Conservation (phyloP, 2,797 vertebrate species). For the Babyrousa celebensis region DNA sequence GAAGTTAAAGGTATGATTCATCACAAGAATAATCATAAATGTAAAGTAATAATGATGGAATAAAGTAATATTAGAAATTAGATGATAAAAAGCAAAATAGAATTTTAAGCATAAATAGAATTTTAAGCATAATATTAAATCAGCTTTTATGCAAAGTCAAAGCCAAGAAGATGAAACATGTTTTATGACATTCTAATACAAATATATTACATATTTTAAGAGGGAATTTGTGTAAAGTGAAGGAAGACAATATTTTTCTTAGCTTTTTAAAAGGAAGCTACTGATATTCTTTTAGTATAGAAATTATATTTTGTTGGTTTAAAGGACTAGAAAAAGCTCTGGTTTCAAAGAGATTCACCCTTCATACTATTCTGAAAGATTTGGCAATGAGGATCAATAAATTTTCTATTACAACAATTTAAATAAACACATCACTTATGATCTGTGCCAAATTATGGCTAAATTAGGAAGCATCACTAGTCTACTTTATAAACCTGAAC, state of each 20-base stretch:
- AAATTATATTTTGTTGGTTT: background rate
- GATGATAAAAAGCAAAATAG: too few species aligned
- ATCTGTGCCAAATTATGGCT: background rate
- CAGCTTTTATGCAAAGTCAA: background rate
- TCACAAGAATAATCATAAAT: background rate
- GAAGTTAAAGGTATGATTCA: background rate
- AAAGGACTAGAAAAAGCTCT: background rate
- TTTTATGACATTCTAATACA: background rate
- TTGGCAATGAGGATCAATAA: background rate
- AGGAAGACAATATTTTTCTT: background rate
- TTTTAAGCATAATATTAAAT: background rate
- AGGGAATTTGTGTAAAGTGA: background rate
- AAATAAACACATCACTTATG: background rate
- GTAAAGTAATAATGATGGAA: background rate
- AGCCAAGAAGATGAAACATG: background rate
- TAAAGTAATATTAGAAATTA: background rate
- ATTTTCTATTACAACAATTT: background rate
- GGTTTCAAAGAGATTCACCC: background rate
- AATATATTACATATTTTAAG: background rate
- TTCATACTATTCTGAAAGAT: background rate
- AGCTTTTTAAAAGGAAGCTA: background rate
- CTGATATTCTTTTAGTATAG: background rate
- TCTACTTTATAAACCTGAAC: background rate
- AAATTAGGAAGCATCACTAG: background rate
- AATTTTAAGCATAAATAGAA: too few species aligned